Evolutionary conservation across 2,797 vertebrate genomes (phyloP).

Genomic region (Scomberomorus guttatus): DNA sequence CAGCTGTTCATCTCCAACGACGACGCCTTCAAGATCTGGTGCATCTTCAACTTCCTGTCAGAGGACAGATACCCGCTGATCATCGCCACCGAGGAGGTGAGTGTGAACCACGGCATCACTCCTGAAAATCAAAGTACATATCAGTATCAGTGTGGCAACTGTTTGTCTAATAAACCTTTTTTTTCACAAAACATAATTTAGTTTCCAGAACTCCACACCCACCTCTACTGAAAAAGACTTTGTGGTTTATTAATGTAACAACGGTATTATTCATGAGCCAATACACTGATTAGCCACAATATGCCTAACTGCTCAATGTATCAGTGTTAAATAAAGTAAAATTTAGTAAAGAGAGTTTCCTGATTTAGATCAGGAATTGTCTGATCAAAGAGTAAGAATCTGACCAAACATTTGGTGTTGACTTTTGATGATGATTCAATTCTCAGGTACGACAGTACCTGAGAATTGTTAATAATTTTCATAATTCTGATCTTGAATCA

Average conservation of each 20-base stretch:
- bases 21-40: slow-evolving; percentile 97
- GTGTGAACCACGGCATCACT: slow-evolving; percentile 27
- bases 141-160: no score
- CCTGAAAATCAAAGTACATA: neutral
- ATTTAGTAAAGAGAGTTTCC: neutral
- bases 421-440: no score
- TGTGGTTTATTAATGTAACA: no score
- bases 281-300: no score
- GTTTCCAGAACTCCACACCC: no score
- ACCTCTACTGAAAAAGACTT: no score
- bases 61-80: slow-evolving; percentile 95
- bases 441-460: no score
- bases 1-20: slow-evolving; percentile 90
- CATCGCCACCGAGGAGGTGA: slow-evolving; percentile 96
- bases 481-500: neutral
- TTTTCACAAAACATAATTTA: no score
- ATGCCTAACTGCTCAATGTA: neutral
- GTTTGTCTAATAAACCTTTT: no score
- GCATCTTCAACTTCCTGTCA: slow-evolving; percentile 98
- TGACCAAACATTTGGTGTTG: no score
- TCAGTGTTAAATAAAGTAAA: neutral
- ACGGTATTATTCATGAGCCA: no score
- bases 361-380: neutral
- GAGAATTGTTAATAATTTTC: neutral
- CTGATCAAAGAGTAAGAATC: neutral